Evolutionary conservation across 2,888 invertebrate species (phyloP), one percentile per base, ranked within the genome.

Genomic region (Drosophila cyrtoloma): DNA sequence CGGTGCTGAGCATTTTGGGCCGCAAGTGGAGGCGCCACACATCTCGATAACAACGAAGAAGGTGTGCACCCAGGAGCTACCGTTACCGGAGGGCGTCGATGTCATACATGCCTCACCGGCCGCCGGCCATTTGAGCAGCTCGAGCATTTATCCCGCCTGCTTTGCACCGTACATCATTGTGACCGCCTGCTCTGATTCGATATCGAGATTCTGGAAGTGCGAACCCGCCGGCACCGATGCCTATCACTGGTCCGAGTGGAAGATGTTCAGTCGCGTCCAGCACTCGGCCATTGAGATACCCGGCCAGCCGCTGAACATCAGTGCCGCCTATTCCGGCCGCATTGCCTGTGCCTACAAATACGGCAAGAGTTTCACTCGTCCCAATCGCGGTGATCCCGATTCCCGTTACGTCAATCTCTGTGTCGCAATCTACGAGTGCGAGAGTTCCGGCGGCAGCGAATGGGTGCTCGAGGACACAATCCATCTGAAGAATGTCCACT

Each of bases 81-180:
- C 97, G 0, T 93, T 99, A 50, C 98, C 98, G 0, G 96, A 97
- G 70, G 97, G 97, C 5, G 98, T 99, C 12, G 97, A 98, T 92
- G 97, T 99, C 6, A 96, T 98, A 64, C 98, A 98, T 93, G 99
- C 98, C 0, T 96, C 97, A 0, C 98, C 99, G 0, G 98, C 99
- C 0, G 99, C 99, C 1, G 99, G 99, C 0, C 99, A 99, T 93
- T 94, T 99, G 52, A 98, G 99, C 92, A 99, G 99, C 0, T 98
- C 99, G 0, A 98, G 98, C 32, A 98, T 99, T 89, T 99, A 99
- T 94, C 99, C 99, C 6, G 99, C 99, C n/a, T 99, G 99, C 93
- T 96, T 98, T 91, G 98, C 99, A 0, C 99, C 99, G 0, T 99
- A 99, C 92, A 97, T 98, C 73, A 95, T 99, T 71, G 97, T 98